phyloP scores from a whole-genome alignment of 2,888 invertebrate species.

The Apoda limacodes region DNA sequence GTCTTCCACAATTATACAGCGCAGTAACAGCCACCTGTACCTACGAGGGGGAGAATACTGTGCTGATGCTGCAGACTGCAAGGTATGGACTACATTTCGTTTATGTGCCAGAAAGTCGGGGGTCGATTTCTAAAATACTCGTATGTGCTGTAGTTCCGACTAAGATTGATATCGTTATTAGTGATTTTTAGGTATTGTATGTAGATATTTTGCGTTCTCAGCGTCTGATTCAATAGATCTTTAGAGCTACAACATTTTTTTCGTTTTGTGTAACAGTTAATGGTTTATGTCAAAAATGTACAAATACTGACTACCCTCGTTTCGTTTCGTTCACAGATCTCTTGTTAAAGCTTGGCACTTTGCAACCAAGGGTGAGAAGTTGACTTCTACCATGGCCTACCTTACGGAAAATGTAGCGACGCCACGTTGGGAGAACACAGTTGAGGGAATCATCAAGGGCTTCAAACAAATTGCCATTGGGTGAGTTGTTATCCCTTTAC shows the following conservation, averaged over 20 bases:
- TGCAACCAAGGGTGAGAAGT: constrained; percentile 63
- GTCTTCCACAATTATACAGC: constrained; percentile 82
- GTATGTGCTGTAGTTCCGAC: no score
- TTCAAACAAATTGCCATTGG: constrained; percentile 72
- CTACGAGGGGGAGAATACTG: constrained; percentile 94
- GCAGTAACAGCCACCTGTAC: constrained; percentile 86
- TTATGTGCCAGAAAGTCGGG: no score
- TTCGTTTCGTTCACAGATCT: constrained; percentile 55
- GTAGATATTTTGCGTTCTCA: not conserved
- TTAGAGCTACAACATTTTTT: no score
- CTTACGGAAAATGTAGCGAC: constrained; percentile 27
- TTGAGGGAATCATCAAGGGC: constrained; percentile 65
- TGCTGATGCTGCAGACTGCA: constrained; percentile 86
- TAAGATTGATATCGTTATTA: no score
- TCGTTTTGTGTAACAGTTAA: no score
- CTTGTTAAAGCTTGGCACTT: constrained; percentile 83
- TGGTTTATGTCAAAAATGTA: no score
- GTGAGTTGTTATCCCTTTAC: no score
- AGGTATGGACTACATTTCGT: no score
- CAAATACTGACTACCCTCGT: no score
- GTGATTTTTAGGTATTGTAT: not conserved
- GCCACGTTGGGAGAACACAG: constrained; percentile 44
- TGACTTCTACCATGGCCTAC: constrained; percentile 74
- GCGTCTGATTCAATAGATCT: not conserved
- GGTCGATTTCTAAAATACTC: no score